A percentile compares a stretch with the other conserved stretches of the same genome.
phyloP scores from a whole-genome alignment of 2,888 invertebrate species.

The Agrotis segetum region DNA sequence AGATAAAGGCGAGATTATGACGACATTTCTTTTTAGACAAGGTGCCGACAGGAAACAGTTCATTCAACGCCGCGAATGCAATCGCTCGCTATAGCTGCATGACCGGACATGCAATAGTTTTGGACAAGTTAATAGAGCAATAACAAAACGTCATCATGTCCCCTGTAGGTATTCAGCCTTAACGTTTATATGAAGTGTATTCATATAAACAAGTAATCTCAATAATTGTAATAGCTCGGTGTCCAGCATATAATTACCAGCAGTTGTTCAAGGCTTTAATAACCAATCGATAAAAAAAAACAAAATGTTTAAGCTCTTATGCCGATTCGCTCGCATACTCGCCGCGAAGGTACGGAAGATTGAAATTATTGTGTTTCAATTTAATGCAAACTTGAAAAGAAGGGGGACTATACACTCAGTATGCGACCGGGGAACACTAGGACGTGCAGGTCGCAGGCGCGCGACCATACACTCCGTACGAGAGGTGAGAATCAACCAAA shows the following conservation, averaged over 20 bases:
- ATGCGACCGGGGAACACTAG: slow-evolving; percentile 70
- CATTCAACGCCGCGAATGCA: slow-evolving; percentile 44
- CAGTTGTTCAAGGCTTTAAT: slow-evolving; percentile 37
- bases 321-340: slow-evolving; percentile 75
- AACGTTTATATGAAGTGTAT: slow-evolving; percentile 32
- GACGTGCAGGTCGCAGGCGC: slow-evolving; percentile 71
- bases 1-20: slow-evolving; percentile 73
- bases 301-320: slow-evolving; percentile 78
- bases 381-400: slow-evolving; percentile 77
- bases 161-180: slow-evolving; percentile 76
- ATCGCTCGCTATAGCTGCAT: slow-evolving; percentile 40
- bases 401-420: slow-evolving; percentile 80
- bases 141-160: slow-evolving; percentile 67
- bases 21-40: slow-evolving; percentile 66
- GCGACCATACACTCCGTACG: slow-evolving; percentile 82
- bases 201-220: slow-evolving; percentile 27
- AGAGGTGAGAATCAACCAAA: slow-evolving; percentile 77
- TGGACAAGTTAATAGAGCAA: slow-evolving; percentile 50
- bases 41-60: slow-evolving; percentile 62
- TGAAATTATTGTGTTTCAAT: slow-evolving; percentile 73
- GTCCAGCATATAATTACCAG: slow-evolving; percentile 17
- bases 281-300: slow-evolving; percentile 19
- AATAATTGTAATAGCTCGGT: slow-evolving; percentile 16
- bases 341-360: slow-evolving; percentile 77
- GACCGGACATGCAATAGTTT: slow-evolving; percentile 45